Base-by-base conservation (phyloP, 2,797 vertebrate species). In the Bufotes viridis region DNA sequence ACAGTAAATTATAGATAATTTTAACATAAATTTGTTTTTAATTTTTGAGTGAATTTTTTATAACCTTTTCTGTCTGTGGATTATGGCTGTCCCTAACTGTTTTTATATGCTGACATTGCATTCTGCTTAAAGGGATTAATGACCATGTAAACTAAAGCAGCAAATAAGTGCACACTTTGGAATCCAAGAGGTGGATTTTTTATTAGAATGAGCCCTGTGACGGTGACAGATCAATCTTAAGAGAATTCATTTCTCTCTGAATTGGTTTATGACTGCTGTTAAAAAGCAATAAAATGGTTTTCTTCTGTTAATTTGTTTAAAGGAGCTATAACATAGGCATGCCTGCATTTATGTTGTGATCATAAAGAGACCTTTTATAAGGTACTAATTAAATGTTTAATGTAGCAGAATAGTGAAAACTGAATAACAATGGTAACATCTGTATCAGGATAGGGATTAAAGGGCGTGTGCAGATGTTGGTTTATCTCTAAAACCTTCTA, bases 261-360 rank as follows among this genome's bases (percentile, higher is more conserved):
- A 87, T 69, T 72, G 74, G 74, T 89, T 89, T 89, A 89, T 87
- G 82, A 51, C 53, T 53, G 81, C 65, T 87, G 75, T 89, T 86
- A 89, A 89, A 78, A 42, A 69, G 85, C 24, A 86, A 63, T 89
- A 89, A 83, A 89, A 89, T 55, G 70, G 85, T 89, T 78, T 78
- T 82, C 60, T 81, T 76, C 70, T 89, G 87, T 88, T 74, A 81
- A 86, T 72, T 78, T 82, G 84, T 82, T 55, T 83, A 72, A 82
- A 75, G 80, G 63, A 87, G n/a, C 80, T 34, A 67, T 82, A 82
- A 87, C 42, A 15, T 60, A 69, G 65, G 63, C 79, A 78, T 26
- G 63, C 53, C 72, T 83, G 78, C 65, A 34, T 69, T 83, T 53
- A 78, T 79, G 72, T 79, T 63, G 80, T 72, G 29, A 69, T 78